Evolutionary conservation across 2,797 vertebrate genomes (phyloP).

Genomic region (Stomatorhinus walkeri): DNA sequence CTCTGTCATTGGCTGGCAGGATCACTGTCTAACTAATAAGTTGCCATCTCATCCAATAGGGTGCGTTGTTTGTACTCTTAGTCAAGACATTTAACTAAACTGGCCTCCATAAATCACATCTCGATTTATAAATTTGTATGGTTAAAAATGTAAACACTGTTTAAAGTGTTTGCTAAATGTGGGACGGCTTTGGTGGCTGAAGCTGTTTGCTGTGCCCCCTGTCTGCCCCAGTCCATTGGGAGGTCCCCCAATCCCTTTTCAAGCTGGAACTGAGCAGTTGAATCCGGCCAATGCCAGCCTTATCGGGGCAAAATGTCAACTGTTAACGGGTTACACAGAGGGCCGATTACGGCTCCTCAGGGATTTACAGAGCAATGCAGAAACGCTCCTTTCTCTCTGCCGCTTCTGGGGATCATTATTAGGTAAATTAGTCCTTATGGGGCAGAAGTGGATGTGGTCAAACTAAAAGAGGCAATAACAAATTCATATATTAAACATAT

Average conservation of each 20-base stretch:
- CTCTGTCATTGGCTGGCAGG: neutral
- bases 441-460: neutral
- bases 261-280: conserved; percentile 13
- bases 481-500: neutral
- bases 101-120: neutral
- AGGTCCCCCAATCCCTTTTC: neutral
- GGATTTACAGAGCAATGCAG: neutral
- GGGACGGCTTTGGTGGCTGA: neutral
- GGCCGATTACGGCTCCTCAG: neutral
- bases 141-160: neutral
- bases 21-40: neutral
- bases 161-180: neutral
- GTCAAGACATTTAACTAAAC: conserved; percentile 3
- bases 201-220: neutral
- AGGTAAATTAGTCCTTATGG: neutral
- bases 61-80: neutral
- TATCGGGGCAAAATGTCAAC: neutral
- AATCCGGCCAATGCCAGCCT: neutral
- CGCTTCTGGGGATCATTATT: neutral
- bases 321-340: neutral
- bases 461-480: neutral
- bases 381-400: neutral
- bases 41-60: neutral
- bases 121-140: neutral
- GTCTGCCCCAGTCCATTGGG: neutral